Base-by-base conservation (phyloP, 53 echinoderm and acorn worm species). In the Holothuria leucospilota region DNA sequence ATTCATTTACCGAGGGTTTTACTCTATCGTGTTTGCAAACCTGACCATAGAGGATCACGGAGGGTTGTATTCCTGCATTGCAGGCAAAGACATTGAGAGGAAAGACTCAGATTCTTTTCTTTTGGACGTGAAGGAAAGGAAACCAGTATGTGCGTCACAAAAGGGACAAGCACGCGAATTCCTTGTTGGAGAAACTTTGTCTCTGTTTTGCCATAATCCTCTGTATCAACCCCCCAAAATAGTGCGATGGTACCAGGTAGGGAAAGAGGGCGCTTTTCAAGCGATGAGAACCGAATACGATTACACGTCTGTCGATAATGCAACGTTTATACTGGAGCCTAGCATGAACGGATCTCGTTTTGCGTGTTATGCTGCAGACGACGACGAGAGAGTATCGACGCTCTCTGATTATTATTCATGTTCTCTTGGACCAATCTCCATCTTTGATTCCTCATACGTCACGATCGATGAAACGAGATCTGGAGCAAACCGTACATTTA, bases 271-370 rank as follows among this genome's bases (percentile, higher is more conserved):
- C 56, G 56, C 56, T 56, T 16, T 56, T 56, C 56, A 56, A 56
- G 18, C 52, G 14, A 29, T 52, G 25, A 24, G 52, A 29, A 78
- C 78, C 25, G 53, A 51, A 56, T 41, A 56, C 26, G 58, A 25
- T 26, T 52, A n/a, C 58, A 46, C 78, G 28, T 51, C 78, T 3
- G 59, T 78, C 2, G 52, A 51, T 23, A 78, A 78, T 29, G 59
- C 78, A 53, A 78, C 78, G n/a, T 20, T 78, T 18, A 20, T 16
- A 6, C 6, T 58, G 12, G 53, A 24, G 4, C 51, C 78, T 58
- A 56, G 51, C 29, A 52, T 78, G 59, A 78, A 78, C 56, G 78
- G 78, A 52, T 51, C 78, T 20, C 49, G 56, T 56, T 78, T 78
- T 58, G 26, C 51, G 16, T 78, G 78, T 29, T 41, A 18, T 46